Evolutionary conservation across 2,113 vertebrate species (phyloP).

Genomic region (Maylandia zebra): DNA sequence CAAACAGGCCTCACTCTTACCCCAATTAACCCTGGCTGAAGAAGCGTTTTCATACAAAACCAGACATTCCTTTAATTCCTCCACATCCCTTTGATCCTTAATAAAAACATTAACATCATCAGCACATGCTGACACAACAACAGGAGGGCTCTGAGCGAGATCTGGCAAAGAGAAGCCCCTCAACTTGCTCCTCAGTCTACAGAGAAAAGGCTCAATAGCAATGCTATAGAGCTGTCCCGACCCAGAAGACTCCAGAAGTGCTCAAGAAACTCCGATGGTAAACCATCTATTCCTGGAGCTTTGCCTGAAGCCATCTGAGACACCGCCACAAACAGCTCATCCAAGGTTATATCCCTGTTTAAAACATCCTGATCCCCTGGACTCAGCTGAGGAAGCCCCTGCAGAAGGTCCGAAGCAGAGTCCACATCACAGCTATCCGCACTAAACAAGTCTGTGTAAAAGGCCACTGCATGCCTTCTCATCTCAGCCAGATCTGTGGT

Average conservation of each 20-base stretch:
- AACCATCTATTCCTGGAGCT: not conserved
- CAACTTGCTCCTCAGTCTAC: not conserved
- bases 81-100: rapidly evolving
- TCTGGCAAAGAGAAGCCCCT: not conserved
- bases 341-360: too few species aligned
- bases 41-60: not conserved
- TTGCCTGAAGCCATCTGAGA: too few species aligned
- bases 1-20: rapidly evolving
- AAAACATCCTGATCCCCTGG: too few species aligned
- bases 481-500: too few species aligned
- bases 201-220: not conserved
- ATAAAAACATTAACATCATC: not conserved
- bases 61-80: not conserved
- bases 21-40: not conserved
- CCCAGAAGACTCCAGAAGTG: not conserved
- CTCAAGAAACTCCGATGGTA: not conserved
- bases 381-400: too few species aligned
- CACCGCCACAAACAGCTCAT: too few species aligned
- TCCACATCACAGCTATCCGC: too few species aligned
- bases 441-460: too few species aligned
- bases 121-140: rapidly evolving
- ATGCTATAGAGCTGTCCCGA: not conserved
- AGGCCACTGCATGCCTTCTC: too few species aligned
- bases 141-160: rapidly evolving
- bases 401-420: too few species aligned